These are phyloP conservation scores for Gadopsis bispinosus DNA, from an alignment of 2,797 vertebrate genomes.

Conservation along the genomic window DNA sequence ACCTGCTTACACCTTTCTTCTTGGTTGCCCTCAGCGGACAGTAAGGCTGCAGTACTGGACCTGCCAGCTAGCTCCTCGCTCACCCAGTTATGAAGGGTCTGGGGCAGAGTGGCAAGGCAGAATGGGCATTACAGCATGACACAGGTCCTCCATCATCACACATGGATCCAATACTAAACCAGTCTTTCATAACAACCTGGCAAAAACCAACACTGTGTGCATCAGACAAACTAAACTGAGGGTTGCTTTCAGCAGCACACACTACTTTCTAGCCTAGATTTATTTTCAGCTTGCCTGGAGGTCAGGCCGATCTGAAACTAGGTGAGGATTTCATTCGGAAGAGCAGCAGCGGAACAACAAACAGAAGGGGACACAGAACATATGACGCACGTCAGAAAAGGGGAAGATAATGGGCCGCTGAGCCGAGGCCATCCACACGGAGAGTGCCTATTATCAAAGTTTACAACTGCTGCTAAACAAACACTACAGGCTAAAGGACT, in stretches of 20 bases:
- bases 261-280: neutral
- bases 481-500: constrained; percentile 24
- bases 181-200: neutral
- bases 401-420: constrained; percentile 50
- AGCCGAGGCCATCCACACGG: constrained; percentile 44
- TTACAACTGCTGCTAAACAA: constrained; percentile 57
- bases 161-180: constrained; percentile 21
- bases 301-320: constrained; percentile 9
- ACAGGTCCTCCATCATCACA: constrained; percentile 31
- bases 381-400: constrained; percentile 41
- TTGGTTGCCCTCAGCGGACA: constrained; percentile 92
- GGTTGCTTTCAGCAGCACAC: neutral
- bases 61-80: constrained; percentile 92
- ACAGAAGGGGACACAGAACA: constrained; percentile 47
- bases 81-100: constrained; percentile 92
- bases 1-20: constrained; percentile 98
- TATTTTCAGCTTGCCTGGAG: neutral
- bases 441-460: constrained; percentile 45
- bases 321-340: constrained; percentile 42
- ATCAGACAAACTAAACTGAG: constrained; percentile 6
- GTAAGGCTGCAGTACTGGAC: constrained; percentile 88
- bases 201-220: neutral
- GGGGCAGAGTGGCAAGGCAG: constrained; percentile 73
- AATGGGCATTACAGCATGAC: constrained; percentile 57
- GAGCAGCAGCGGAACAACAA: constrained; percentile 62